Evolutionary conservation across 2,888 invertebrate genomes (phyloP), one percentile per base, ranked within the genome.

Genomic region (Eubasilissa splendida): DNA sequence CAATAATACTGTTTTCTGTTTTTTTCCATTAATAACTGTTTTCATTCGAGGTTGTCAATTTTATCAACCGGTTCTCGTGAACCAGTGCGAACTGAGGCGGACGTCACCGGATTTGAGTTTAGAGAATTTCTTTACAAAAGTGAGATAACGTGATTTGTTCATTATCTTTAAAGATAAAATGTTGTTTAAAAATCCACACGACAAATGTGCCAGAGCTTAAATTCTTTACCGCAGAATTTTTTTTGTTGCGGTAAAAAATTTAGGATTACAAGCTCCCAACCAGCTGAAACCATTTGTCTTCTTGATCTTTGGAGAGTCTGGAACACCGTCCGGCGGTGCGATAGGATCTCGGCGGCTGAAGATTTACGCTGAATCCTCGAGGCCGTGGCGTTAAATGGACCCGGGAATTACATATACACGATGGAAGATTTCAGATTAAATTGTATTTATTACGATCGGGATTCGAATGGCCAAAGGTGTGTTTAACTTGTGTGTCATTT

Each of bases 381-480:
- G 71, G 54, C 71, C 9, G 22, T 71, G 71, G 71, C 71, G 71
- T 71, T 54, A 71, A 71, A 71, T n/a, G 52, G 71, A 14, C 5
- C 56, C 31, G 54, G 54, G 71, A 71, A 71, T 71, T 71, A 71
- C 31, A 53, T 53, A 71, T 22, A 71, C 71, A 71, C 71, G 71
- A 71, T 71, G 22, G 71, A 53, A 71, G 54, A 53, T 71, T 22
- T 7, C 71, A 54, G 71, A 71, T 71, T 71, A 71, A 71, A 71
- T 54, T 71, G 71, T 71, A 71, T 54, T 71, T 71, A 71, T 71
- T 71, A 53, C 71, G 71, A 54, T 71, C 71, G 14, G 54, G 54
- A 31, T 22, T 14, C 12, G 58, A 58, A 58, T 0, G 42, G n/a
- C 9, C 3, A 58, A 11, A 11, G 58, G 12, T 58, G 58, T 58